Base-by-base conservation (phyloP, 2,888 invertebrate species). In the Lasioglossum calceatum region DNA sequence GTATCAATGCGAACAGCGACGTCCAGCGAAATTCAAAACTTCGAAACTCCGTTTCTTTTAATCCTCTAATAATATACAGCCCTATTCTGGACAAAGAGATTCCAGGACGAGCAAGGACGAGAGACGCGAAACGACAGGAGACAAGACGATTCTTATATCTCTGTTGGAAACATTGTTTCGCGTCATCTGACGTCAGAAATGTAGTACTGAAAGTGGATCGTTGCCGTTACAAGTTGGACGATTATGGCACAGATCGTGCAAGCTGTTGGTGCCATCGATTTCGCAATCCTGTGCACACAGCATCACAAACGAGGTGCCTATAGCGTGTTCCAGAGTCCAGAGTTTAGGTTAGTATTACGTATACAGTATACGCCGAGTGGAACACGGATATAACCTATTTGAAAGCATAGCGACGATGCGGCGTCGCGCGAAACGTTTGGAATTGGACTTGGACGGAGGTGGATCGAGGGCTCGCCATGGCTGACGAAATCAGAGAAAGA, bases 401-500 rank as follows among this genome's bases (percentile, higher is more conserved):
- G 61, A 61, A 71, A 77, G 71, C 70, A 4, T 47, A 78, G 82
- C 27, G 27, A 27, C 44, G 71, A 89, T 81, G 70, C 71, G 73
- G 72, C 50, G 85, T 67, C 61, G 76, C 58, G 47, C 54, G 84
- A 77, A 87, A 85, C 85, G 42, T 58, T 84, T 81, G 76, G 71
- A 78, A 85, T 71, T 36, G 77, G 64, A 71, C 19, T 77, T 42
- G 27, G 27, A 27, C 61, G 39, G 58, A 47, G 79, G 72, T 67
- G 77, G 54, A 78, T 12, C 14, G 71, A 83, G 50, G 3, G 16
- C 70, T n/a, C 79, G 64, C 84, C 79, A 94, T 94, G 94, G 92
- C 93, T 91, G 94, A 94, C 88, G 96, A 96, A 94, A 95, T 93
- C 92, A 96, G 96, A 93, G 96, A 96, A 93, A 95, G 95, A 92